These are phyloP conservation scores for Pseudoatta argentina DNA, from an alignment of 1,140 invertebrate species.

Conservation along the genomic window DNA sequence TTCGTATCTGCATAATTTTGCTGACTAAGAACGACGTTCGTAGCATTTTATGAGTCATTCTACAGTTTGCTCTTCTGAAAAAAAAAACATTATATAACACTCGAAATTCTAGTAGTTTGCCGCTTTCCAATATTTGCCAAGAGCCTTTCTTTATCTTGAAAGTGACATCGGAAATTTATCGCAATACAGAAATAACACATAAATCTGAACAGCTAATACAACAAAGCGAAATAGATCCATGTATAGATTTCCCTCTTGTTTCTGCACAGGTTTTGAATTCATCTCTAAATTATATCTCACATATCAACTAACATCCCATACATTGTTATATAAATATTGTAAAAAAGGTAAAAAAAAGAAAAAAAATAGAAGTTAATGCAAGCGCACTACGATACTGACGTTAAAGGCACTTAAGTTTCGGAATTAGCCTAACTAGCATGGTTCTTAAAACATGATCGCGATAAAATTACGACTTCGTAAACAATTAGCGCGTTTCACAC, in stretches of 20 bases:
- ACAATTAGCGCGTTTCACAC: slow-evolving; percentile 41
- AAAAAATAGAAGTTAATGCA: slow-evolving; percentile 53
- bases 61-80: neutral
- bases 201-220: neutral
- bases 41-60: neutral
- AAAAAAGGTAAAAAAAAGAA: neutral
- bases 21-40: neutral
- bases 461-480: slow-evolving; percentile 44
- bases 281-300: neutral
- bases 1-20: neutral
- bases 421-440: slow-evolving; percentile 46
- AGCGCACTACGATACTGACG: slow-evolving; percentile 51
- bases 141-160: neutral
- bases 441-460: slow-evolving; percentile 24
- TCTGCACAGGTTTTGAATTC: neutral
- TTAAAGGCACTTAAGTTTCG: slow-evolving; percentile 71
- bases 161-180: neutral
- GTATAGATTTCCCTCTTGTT: neutral
- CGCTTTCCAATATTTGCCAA: slow-evolving; percentile 13
- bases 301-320: neutral
- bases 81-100: neutral
- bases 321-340: neutral
- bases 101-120: neutral
- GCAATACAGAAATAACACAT: neutral
- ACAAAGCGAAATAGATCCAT: slow-evolving; percentile 5